phyloP scores from a whole-genome alignment of 2,888 invertebrate species.

The Plemyria rubiginata region DNA sequence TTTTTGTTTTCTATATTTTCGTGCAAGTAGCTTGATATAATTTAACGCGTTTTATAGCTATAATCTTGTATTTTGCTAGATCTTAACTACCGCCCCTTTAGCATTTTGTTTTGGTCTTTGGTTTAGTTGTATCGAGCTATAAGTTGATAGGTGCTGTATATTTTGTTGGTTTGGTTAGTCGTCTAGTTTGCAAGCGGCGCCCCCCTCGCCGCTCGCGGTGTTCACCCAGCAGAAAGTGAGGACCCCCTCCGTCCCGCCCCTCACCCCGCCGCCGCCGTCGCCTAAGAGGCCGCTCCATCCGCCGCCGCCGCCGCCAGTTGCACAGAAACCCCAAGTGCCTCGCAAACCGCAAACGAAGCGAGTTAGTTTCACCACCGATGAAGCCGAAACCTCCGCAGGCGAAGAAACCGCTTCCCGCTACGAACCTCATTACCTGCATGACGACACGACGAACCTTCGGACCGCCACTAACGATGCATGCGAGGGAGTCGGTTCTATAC shows the following conservation, averaged over 20 bases:
- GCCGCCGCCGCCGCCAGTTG: conserved; percentile 64
- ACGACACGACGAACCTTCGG: conserved; percentile 50
- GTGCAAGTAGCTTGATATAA: conserved; percentile 73
- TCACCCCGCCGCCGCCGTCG: conserved; percentile 53
- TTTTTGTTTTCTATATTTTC: conserved; percentile 63
- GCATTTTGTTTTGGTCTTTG: conserved; percentile 59
- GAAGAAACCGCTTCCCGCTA: conserved; percentile 56
- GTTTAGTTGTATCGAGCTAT: conserved; percentile 49
- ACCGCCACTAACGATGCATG: conserved; percentile 80
- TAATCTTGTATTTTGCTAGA: conserved; percentile 36
- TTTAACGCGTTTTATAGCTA: conserved; percentile 45
- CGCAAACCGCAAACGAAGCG: conserved; percentile 79
- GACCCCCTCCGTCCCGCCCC: conserved; percentile 57
- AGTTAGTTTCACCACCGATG: conserved; percentile 80
- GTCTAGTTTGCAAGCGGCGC: conserved; percentile 72
- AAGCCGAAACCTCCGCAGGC: conserved; percentile 54
- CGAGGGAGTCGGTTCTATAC: conserved; percentile 71
- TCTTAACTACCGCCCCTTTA: conserved; percentile 42
- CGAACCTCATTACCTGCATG: conserved; percentile 69
- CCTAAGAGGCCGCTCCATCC: conserved; percentile 55
- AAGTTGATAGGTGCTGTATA: conserved; percentile 61
- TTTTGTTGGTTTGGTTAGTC: conserved; percentile 81
- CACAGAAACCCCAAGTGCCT: conserved; percentile 78
- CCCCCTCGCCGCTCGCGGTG: conserved; percentile 71
- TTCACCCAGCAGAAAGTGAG: conserved; percentile 68